phyloP scores from a whole-genome alignment of 2,113 vertebrate species.

The Ptychochromis oligacanthus region DNA sequence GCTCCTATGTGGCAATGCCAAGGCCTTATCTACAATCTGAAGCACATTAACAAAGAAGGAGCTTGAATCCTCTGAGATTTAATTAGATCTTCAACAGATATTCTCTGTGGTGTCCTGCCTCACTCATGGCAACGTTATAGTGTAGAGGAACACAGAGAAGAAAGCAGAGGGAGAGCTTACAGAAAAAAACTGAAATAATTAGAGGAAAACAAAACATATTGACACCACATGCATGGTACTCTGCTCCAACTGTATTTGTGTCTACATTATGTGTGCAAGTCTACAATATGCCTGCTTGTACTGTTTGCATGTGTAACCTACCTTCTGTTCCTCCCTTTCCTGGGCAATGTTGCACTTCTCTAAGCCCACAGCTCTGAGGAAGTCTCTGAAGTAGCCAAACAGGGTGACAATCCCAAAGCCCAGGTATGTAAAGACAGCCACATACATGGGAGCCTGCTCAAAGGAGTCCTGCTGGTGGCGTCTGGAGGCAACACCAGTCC shows the following conservation, averaged over 20 bases:
- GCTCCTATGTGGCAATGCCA: conserved; percentile 9
- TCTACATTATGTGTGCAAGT: conserved; percentile 4
- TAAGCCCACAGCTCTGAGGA: conserved; percentile 88
- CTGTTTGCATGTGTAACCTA: conserved; percentile 65
- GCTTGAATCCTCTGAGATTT: conserved; percentile 72
- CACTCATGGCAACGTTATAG: conserved; percentile 68
- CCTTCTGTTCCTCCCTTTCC: conserved; percentile 92
- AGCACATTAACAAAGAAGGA: conserved; percentile 52
- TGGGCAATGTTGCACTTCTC: conserved; percentile 86
- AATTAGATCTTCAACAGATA: conserved; percentile 71
- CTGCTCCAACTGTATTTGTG: not conserved
- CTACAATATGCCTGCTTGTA: conserved; percentile 19
- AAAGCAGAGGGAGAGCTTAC: conserved; percentile 39
- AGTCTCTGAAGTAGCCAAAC: conserved; percentile 94
- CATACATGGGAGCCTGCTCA: conserved; percentile 90
- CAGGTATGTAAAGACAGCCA: conserved; percentile 90
- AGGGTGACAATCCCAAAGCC: conserved; percentile 89
- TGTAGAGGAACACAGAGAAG: conserved; percentile 39
- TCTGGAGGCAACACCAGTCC: conserved; percentile 70
- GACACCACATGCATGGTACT: conserved; percentile 30
- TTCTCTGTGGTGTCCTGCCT: conserved; percentile 65
- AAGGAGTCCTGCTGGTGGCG: conserved; percentile 80
- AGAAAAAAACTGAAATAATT: conserved; percentile 59
- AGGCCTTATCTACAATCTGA: conserved; percentile 40
- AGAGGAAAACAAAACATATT: conserved; percentile 48